Percentiles rank a stretch among this genome's conserved stretches.
Conservation (phyloP, 2,888 invertebrate genomes). For the Aelia acuminata region DNA sequence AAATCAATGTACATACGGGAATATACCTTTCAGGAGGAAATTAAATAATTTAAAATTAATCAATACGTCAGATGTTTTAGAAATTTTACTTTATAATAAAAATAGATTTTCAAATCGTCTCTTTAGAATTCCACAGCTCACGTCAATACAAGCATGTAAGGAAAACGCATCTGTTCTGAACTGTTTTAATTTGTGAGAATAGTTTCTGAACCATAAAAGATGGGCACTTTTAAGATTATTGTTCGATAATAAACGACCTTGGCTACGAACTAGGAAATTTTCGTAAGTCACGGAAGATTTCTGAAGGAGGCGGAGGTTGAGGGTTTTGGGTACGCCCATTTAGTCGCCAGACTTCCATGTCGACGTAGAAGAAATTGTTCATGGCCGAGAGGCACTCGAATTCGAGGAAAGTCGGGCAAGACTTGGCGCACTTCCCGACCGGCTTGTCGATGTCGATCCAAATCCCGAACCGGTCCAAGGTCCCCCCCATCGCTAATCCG, state of each 20-base stretch:
- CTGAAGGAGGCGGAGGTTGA: background rate
- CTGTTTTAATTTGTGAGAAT: too few species aligned
- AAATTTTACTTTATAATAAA: background rate
- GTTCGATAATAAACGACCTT: too few species aligned
- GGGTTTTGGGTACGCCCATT: too few species aligned
- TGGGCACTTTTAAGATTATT: too few species aligned
- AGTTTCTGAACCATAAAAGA: too few species aligned
- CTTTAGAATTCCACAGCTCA: background rate
- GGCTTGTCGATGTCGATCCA: background rate
- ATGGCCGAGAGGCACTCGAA: background rate
- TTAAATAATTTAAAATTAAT: constrained; percentile 64
- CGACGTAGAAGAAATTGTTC: constrained; percentile 2
- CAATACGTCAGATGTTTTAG: background rate
- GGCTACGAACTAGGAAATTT: too few species aligned
- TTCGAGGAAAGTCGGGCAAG: background rate
- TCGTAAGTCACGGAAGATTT: too few species aligned
- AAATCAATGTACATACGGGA: too few species aligned
- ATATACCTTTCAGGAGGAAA: too few species aligned
- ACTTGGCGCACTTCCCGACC: background rate
- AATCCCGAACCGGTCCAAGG: background rate
- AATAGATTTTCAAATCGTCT: background rate
- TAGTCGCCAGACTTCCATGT: constrained; percentile 4
- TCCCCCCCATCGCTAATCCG: background rate
- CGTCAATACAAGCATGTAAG: background rate
- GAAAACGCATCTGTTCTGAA: background rate